phyloP scores from a whole-genome alignment of 1,140 invertebrate species.

The Cotesia typhae region DNA sequence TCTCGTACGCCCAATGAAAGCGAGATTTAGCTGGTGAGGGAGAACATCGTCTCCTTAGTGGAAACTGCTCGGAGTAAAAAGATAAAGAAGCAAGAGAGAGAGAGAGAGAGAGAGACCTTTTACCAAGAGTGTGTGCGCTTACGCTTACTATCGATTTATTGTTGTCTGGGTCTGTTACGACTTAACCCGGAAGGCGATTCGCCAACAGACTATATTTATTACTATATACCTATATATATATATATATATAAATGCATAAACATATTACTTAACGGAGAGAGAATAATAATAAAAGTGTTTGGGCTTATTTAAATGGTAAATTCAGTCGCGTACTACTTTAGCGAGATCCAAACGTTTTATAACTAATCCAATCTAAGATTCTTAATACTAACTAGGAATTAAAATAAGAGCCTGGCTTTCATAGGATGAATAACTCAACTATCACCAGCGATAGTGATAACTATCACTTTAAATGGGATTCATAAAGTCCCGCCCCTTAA shows the following conservation, averaged over 20 bases:
- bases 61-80: not conserved
- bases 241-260: slow-evolving; percentile 28
- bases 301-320: slow-evolving; percentile 17
- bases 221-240: not conserved
- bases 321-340: slow-evolving; percentile 24
- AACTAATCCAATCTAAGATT: too few relatives aligned
- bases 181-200: slow-evolving; percentile 39
- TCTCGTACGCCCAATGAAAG: slow-evolving; percentile 34
- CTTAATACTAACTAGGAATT: too few relatives aligned
- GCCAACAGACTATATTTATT: not conserved
- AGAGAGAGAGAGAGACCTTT: slow-evolving; percentile 18
- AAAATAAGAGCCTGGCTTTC: too few relatives aligned
- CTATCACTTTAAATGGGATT: slow-evolving; percentile 19
- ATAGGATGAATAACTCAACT: not conserved
- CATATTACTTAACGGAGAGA: slow-evolving; percentile 15
- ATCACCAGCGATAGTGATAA: not conserved
- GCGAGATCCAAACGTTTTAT: not conserved
- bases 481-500: slow-evolving; percentile 18
- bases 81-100: too few relatives aligned
- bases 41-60: slow-evolving; percentile 9
- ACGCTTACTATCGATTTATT: slow-evolving; percentile 39
- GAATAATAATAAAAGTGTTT: too few relatives aligned
- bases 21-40: slow-evolving; percentile 20
- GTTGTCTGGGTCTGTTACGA: slow-evolving; percentile 37
- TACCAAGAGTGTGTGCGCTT: slow-evolving; percentile 29